Base-by-base conservation (phyloP, 1,140 invertebrate species). In the Diachasma alloeum region DNA sequence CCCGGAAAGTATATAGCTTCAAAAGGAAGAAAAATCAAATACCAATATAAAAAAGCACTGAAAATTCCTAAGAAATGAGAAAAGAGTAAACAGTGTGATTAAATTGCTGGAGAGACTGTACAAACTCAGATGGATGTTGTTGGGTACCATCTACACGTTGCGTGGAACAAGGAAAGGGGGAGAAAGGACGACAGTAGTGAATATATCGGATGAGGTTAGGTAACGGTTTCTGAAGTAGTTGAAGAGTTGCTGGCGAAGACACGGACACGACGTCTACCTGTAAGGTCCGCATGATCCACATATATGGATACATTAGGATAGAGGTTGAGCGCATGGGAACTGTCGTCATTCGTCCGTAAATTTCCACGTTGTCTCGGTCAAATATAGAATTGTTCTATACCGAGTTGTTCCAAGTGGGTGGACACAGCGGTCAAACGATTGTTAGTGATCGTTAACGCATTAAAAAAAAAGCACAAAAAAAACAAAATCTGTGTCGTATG, bases 191-290 rank as follows among this genome's bases (percentile, higher is more conserved):
- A 59, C 72, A 74, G 76, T 75, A 70, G 75, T 76, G 74, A 74
- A 77, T 74, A 46, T 63, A 56, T 72, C 15, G 36, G 37, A 56
- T 37, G 83, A 88, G 87, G 87, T 88, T 87, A 87, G 87, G 80
- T 88, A 88, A 88, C 87, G 87, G 87, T 88, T 83, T 81, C 79
- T 37, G 66, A 37, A 68, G 76, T 81, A 82, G 86, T 83, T 84
- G 83, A 83, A 84, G 82, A 85, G 79, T 76, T 70, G 79, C 76
- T 76, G 19, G 19, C 22, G 24, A 63, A 63, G 59, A 63, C 59
- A 83, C 83, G 84, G 86, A 86, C 84, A 86, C 83, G 81, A 81
- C 81, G 83, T 81, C 83, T 81, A 82, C 81, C 77, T 81, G 11
- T 17, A 17, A 66, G 72, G 53, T 19, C 59, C 48, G 59, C 66